phyloP scores from a whole-genome alignment of 2,113 vertebrate genomes.

The Caloenas nicobarica region DNA sequence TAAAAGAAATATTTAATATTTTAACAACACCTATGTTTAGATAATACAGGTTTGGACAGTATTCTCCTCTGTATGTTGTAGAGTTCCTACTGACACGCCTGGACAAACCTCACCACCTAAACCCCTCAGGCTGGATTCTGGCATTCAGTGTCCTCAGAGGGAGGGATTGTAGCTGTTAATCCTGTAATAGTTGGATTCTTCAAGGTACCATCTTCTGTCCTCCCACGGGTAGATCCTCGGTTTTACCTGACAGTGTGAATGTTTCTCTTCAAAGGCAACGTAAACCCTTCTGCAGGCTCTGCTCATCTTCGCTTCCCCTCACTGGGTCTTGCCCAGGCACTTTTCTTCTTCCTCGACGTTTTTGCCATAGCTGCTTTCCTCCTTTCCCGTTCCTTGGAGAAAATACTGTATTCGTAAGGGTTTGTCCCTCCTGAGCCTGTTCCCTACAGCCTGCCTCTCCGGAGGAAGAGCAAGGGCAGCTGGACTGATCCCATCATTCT shows the following conservation, averaged over 20 bases:
- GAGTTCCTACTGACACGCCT: constrained; percentile 32
- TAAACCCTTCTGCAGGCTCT: neutral
- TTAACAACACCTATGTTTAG: constrained; percentile 9
- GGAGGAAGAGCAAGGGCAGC: neutral
- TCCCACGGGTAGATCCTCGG: constrained; percentile 2
- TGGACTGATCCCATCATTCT: neutral
- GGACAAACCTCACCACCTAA: constrained; percentile 37
- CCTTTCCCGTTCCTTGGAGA: neutral
- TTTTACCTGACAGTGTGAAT: constrained; percentile 16
- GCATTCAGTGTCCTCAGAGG: constrained; percentile 15
- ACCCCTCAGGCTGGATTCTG: constrained; percentile 35
- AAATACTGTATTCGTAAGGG: neutral
- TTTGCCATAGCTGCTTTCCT: neutral
- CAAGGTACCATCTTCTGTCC: constrained; percentile 52
- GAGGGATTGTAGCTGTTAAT: constrained; percentile 53
- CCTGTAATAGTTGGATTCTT: constrained; percentile 62
- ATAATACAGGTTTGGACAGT: constrained; percentile 50
- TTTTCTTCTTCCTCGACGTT: neutral
- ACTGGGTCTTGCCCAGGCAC: neutral
- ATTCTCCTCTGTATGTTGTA: neutral
- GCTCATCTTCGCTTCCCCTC: neutral
- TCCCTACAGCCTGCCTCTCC: neutral
- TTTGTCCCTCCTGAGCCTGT: neutral
- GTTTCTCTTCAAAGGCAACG: constrained; percentile 5
- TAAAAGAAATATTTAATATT: neutral